Evolutionary conservation across 2,888 invertebrate species (phyloP).

Genomic region (Calliopum simillimum): DNA sequence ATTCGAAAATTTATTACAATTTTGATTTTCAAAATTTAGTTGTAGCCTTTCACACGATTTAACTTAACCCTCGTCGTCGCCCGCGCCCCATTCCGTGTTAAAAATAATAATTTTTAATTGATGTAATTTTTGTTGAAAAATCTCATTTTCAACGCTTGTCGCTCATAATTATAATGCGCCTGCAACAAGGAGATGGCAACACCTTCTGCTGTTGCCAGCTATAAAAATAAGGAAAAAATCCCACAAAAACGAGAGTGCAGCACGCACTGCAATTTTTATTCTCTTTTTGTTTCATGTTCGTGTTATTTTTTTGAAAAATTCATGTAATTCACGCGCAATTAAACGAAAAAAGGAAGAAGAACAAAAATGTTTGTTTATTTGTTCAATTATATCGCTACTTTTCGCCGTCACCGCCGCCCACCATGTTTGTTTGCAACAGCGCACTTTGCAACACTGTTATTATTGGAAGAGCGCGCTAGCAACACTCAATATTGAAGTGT

Average conservation of each 20-base stretch:
- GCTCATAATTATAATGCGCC: slow-evolving; percentile 19
- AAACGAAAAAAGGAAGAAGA: background rate
- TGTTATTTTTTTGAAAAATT: background rate
- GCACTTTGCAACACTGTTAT: background rate
- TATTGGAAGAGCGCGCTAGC: background rate
- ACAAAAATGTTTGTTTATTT: slow-evolving; percentile 12
- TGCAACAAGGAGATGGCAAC: slow-evolving; percentile 20
- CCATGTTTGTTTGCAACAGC: background rate
- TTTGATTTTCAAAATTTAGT: too few relatives aligned
- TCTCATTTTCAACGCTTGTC: slow-evolving; percentile 22
- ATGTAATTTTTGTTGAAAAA: slow-evolving; percentile 19
- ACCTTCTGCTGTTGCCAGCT: slow-evolving; percentile 11
- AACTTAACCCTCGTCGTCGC: background rate
- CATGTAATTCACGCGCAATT: slow-evolving; percentile 9
- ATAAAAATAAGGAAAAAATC: background rate
- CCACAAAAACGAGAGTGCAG: too few relatives aligned
- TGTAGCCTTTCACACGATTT: background rate
- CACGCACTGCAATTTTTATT: too few relatives aligned
- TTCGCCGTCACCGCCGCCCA: background rate
- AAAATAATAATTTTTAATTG: slow-evolving; percentile 18
- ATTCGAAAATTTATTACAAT: too few relatives aligned
- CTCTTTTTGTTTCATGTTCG: too few relatives aligned
- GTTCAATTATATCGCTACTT: slow-evolving; percentile 12
- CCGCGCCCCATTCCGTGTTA: background rate
- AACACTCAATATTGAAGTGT: background rate